A percentile compares a stretch with the other conserved stretches of the same genome.
Evolutionary conservation across 2,797 vertebrate species (phyloP).

Genomic region (Acestrorhynchus altus): DNA sequence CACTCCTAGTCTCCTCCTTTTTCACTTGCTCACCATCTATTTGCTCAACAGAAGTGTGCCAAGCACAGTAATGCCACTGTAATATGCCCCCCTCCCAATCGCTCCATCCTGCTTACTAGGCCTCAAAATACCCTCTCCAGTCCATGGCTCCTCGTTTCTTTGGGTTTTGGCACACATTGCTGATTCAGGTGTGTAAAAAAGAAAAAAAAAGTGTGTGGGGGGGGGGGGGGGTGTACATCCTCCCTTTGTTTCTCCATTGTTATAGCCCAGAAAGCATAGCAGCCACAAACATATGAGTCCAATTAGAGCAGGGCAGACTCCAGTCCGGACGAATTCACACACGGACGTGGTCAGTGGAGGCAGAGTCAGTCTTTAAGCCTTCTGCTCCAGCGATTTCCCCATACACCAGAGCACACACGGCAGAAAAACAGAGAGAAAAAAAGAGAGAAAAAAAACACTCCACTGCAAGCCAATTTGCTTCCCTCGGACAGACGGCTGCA

Average conservation of each 20-base stretch:
- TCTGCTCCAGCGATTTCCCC: conserved; percentile 67
- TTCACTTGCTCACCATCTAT: conserved; percentile 1
- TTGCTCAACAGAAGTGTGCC: conserved; percentile 6
- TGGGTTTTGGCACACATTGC: conserved; percentile 48
- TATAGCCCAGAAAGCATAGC: conserved; percentile 46
- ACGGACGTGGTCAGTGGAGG: conserved; percentile 29
- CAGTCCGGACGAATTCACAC: conserved; percentile 40
- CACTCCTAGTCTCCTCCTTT: not conserved
- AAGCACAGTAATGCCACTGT: conserved; percentile 55
- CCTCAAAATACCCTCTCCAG: not conserved
- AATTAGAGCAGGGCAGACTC: conserved; percentile 59
- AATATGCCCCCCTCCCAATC: not conserved
- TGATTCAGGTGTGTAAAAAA: conserved; percentile 46
- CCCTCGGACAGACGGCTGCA: conserved; percentile 58
- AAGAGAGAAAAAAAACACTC: conserved; percentile 7
- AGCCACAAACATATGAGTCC: conserved; percentile 54
- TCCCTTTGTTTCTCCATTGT: not conserved
- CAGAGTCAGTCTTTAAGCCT: conserved; percentile 51
- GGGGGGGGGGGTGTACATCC: not conserved
- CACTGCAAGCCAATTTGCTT: conserved; percentile 55
- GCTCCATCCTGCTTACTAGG: not conserved
- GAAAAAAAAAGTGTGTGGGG: no score
- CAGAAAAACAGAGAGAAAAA: conserved; percentile 45
- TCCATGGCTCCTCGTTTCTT: conserved; percentile 32
- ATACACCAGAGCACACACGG: conserved; percentile 28